phyloP scores from a whole-genome alignment of 2,113 vertebrate species.

The Cephalophus harveyi region DNA sequence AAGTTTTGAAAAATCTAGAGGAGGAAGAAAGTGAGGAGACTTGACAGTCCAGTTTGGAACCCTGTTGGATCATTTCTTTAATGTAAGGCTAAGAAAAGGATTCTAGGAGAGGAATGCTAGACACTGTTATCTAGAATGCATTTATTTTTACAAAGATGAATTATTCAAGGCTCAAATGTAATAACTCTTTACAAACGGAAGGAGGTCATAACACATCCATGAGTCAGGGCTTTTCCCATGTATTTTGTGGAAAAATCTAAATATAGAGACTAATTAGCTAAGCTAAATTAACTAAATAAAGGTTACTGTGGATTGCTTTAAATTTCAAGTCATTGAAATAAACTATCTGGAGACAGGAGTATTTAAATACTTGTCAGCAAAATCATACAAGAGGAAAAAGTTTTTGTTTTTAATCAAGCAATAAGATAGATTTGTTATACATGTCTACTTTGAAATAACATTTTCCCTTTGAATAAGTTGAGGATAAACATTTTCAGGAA shows the following conservation, averaged over 20 bases:
- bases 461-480: background rate
- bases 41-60: background rate
- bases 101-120: background rate
- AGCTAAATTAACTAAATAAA: conserved; percentile 28
- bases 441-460: background rate
- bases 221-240: background rate
- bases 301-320: conserved; percentile 21
- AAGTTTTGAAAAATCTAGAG: background rate
- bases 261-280: conserved; percentile 18
- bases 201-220: background rate
- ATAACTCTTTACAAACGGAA: background rate
- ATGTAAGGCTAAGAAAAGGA: background rate
- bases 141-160: conserved; percentile 12
- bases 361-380: background rate
- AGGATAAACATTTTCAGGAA: conserved; percentile 38
- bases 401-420: background rate
- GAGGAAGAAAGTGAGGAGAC: background rate
- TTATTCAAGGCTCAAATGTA: background rate
- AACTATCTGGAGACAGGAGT: background rate
- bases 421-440: background rate
- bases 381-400: background rate
- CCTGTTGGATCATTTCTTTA: background rate
- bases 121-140: background rate
- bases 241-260: conserved; percentile 38
- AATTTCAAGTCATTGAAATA: conserved; percentile 21